Evolutionary conservation across 2,888 invertebrate species (phyloP).

Genomic region (Priapulus caudatus): DNA sequence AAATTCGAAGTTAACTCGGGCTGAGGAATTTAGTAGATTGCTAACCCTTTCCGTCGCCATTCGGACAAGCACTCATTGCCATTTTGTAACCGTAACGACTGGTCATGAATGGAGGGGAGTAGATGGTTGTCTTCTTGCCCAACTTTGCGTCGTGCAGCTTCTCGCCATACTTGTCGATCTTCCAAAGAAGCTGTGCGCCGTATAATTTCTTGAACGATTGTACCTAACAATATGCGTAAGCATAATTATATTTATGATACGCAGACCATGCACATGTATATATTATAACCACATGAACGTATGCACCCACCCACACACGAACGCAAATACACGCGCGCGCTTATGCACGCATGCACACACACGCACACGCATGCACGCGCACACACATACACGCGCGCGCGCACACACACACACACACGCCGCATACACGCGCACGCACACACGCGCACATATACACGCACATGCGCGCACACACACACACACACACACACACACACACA

Average conservation of each 20-base stretch:
- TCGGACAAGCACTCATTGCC: constrained; percentile 34
- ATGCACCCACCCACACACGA: neutral
- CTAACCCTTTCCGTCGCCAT: constrained; percentile 35
- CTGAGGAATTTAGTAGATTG: no score
- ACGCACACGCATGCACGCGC: neutral
- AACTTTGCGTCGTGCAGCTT: constrained; percentile 33
- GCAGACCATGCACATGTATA: no score
- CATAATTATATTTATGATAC: neutral
- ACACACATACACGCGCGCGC: neutral
- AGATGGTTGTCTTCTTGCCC: constrained; percentile 33
- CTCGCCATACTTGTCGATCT: constrained; percentile 33
- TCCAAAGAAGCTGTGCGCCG: constrained; percentile 38
- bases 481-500: constrained; percentile 3
- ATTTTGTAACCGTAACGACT: constrained; percentile 39
- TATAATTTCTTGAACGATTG: constrained; percentile 34
- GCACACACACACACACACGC: neutral
- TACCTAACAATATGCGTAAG: constrained; percentile 21
- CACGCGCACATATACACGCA: neutral
- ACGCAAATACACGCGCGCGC: neutral
- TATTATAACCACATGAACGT: neutral
- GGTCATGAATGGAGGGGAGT: constrained; percentile 37
- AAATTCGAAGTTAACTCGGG: no score
- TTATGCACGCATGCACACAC: constrained; percentile 1
- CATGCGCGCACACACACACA: neutral
- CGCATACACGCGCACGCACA: constrained; percentile 3